These are phyloP conservation scores for Pachyrhynchus sulphureomaculatus DNA, from an alignment of 1,140 invertebrate genomes.

Conservation along the genomic window DNA sequence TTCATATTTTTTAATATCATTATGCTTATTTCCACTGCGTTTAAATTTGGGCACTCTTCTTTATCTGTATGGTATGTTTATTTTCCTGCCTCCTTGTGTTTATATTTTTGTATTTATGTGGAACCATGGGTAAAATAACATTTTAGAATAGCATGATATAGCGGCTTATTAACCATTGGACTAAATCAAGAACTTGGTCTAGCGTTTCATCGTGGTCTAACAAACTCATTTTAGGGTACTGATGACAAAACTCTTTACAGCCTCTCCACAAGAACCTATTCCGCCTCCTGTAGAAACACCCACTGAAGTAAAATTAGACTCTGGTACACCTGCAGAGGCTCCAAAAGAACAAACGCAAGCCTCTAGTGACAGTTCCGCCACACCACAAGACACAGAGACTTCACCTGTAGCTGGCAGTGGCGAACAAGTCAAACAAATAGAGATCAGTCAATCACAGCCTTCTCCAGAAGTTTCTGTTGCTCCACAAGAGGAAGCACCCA, in stretches of 20 bases:
- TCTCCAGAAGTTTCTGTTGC: neutral
- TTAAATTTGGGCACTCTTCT: too few species aligned
- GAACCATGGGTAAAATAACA: neutral
- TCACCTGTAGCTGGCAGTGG: too few species aligned
- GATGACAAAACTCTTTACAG: slow-evolving; percentile 10
- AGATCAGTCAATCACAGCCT: neutral
- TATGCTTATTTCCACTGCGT: too few species aligned
- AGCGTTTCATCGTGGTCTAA: slow-evolving; percentile 1
- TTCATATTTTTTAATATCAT: too few species aligned
- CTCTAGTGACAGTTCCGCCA: too few species aligned
- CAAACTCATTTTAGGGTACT: neutral
- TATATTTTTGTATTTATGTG: neutral
- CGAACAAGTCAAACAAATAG: too few species aligned
- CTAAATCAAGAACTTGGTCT: neutral
- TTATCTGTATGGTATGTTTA: neutral
- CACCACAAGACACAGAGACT: too few species aligned
- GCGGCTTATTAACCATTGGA: neutral
- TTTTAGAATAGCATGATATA: neutral
- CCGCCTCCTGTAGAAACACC: neutral
- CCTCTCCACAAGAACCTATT: slow-evolving; percentile 2
- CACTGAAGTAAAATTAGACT: slow-evolving; percentile 3
- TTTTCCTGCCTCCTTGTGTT: neutral
- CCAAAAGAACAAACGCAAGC: too few species aligned
- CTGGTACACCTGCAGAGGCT: slow-evolving; percentile 32
- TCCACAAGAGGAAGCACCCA: neutral